Conservation (phyloP, 2,797 vertebrate species). For the Rhinoraja longicauda region DNA sequence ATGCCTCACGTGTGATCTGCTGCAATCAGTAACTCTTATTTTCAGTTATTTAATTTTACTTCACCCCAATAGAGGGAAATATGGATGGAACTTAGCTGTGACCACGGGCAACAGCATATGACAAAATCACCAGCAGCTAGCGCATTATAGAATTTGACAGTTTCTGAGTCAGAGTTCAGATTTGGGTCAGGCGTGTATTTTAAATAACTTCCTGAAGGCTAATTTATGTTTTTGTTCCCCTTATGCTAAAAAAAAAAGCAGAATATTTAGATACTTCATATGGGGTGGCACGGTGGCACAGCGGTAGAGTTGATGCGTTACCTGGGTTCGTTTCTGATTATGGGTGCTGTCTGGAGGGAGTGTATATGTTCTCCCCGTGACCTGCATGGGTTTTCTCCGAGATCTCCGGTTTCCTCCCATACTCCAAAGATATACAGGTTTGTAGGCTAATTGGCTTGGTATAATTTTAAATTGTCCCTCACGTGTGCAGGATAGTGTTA, state of each 20-base stretch:
- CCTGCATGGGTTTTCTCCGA: too few relatives aligned
- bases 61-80: not conserved
- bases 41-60: not conserved
- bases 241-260: not conserved
- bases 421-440: too few relatives aligned
- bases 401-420: too few relatives aligned
- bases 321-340: too few relatives aligned
- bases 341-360: too few relatives aligned
- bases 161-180: conserved; percentile 9
- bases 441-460: too few relatives aligned
- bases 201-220: conserved; percentile 6
- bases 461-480: too few relatives aligned
- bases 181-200: not conserved
- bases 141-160: conserved; percentile 12
- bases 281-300: too few relatives aligned
- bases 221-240: not conserved
- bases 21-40: not conserved
- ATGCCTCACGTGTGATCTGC: not conserved
- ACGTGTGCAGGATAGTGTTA: too few relatives aligned
- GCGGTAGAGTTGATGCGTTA: too few relatives aligned
- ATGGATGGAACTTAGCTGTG: not conserved
- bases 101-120: not conserved
- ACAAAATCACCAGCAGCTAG: not conserved
- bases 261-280: not conserved
- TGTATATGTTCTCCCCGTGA: too few relatives aligned